These are phyloP conservation scores for Gisinianus flammeolus DNA, from an alignment of 2,888 invertebrate genomes.

Conservation along the genomic window DNA sequence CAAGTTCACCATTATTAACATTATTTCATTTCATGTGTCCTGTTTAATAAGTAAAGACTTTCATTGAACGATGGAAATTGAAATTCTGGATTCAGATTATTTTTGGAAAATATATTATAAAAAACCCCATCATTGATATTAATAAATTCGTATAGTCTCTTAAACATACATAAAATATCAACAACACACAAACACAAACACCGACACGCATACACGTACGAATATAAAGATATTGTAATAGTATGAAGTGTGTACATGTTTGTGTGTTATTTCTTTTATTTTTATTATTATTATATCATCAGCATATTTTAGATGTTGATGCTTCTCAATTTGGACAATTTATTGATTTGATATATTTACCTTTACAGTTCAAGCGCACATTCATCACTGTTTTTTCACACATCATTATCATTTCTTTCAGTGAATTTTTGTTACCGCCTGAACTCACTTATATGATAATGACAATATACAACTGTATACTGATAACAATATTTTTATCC, in stretches of 20 bases:
- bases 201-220: neutral
- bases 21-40: neutral
- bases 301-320: neutral
- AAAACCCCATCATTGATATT: too few relatives aligned
- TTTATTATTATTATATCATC: neutral
- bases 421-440: neutral
- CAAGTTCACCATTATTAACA: neutral
- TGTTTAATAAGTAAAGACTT: neutral
- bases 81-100: neutral
- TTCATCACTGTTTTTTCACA: constrained; percentile 8
- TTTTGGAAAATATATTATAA: neutral
- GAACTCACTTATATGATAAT: neutral
- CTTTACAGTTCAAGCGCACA: constrained; percentile 11
- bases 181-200: neutral
- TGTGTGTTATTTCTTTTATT: neutral
- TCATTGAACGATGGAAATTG: neutral
- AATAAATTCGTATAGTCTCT: neutral
- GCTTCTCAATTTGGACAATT: neutral
- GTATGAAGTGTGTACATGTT: neutral
- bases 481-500: neutral
- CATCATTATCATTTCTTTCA: neutral
- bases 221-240: neutral
- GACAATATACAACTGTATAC: neutral
- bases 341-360: neutral
- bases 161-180: neutral